Evolutionary conservation across 2,797 vertebrate species (phyloP), one percentile per base, ranked within the genome.

Genomic region (Myripristis jacobus): DNA sequence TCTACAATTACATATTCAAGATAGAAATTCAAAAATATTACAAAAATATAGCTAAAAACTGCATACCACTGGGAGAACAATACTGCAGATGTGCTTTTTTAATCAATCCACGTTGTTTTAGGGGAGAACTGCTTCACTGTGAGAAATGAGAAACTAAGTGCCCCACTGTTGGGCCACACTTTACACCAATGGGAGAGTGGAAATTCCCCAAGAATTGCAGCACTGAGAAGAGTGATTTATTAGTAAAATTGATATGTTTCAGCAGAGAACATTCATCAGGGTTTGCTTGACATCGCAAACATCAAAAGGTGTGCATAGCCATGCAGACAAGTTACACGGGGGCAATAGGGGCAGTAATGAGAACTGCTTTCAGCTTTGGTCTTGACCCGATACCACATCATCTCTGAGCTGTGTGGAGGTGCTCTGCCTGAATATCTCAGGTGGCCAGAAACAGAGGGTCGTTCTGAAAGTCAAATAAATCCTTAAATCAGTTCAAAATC

Each of bases 21-120:
- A 47, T 15, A 66, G 68, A 3, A 2, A 56, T 74, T 66, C 68
- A 77, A 68, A 72, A 71, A 48, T 29, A 29, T 29, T 29, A 29
- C 16, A 36, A 2, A 31, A 11, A 63, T 50, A 53, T 27, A 31
- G 44, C 22, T 25, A 34, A 29, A 66, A 61, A 57, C 0, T 2
- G 54, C 31, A 29, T 61, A 60, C 53, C 57, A 69, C 21, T 15
- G 65, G 50, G 72, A 34, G 65, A 76, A 69, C 27, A 15, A 29
- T 56, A 11, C 31, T 62, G 66, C 50, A 25, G 27, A 46, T 71
- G 31, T 63, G 73, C 25, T 66, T 64, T 75, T 62, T 66, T 19
- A 52, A 41, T 81, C 58, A 16, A 5, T 69, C 9, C 13, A 59
- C 66, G 73, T 62, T 68, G 41, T 80, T 75, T 79, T 21, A 53